phyloP scores from a whole-genome alignment of 2,888 invertebrate genomes.

The Geophilus truncorum region DNA sequence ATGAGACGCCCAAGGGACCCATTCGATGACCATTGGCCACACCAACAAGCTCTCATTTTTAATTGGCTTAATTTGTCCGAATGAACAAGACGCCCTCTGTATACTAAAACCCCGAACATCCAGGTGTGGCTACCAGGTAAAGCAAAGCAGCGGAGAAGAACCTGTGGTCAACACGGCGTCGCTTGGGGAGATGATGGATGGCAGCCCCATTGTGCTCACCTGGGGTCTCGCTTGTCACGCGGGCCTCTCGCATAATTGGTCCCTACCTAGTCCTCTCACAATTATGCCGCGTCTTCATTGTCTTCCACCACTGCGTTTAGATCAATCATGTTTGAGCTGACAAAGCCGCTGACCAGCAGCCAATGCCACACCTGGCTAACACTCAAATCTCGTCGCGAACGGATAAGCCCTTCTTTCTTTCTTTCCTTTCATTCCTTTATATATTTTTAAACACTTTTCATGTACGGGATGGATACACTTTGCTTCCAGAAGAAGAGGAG shows the following conservation, averaged over 20 bases:
- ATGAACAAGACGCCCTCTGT: neutral
- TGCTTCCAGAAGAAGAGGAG: too few species aligned
- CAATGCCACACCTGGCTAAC: neutral
- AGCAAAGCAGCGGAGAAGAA: neutral
- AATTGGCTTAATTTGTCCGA: conserved; percentile 28
- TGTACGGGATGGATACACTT: neutral
- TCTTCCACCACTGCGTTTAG: neutral
- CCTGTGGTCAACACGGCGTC: neutral
- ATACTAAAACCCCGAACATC: neutral
- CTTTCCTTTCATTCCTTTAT: neutral
- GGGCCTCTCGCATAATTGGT: neutral
- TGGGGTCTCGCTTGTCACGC: neutral
- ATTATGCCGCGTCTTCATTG: neutral
- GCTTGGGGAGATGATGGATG: neutral
- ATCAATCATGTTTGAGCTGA: conserved; percentile 29
- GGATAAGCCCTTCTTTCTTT: neutral
- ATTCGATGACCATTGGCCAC: conserved; percentile 27
- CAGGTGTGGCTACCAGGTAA: neutral
- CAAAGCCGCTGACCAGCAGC: conserved; percentile 22
- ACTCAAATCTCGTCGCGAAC: neutral
- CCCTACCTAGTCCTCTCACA: neutral
- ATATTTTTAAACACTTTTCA: neutral
- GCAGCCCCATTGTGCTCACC: neutral
- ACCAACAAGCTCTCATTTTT: conserved; percentile 18
- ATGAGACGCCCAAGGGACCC: conserved; percentile 13